phyloP scores from a whole-genome alignment of 2,113 vertebrate genomes.

The Anoura caudifer region DNA sequence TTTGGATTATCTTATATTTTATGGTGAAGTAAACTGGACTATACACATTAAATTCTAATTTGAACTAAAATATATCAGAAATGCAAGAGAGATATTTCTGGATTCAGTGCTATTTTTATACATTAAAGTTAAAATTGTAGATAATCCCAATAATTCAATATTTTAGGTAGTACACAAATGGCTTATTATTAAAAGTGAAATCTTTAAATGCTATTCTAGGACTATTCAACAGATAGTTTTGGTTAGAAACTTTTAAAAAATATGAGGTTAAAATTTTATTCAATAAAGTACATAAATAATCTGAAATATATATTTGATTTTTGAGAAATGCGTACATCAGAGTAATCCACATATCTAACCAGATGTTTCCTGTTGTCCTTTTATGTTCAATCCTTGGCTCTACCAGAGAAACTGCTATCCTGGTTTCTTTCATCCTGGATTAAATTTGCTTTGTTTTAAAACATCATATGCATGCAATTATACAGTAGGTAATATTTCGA shows the following conservation, averaged over 20 bases:
- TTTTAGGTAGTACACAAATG: not conserved
- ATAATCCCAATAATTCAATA: slow-evolving; percentile 46
- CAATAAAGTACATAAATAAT: slow-evolving; percentile 3
- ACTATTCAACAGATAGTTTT: not conserved
- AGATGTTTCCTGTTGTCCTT: not conserved
- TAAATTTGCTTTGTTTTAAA: not conserved
- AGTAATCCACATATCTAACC: not conserved
- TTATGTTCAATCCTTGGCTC: not conserved
- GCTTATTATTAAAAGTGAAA: slow-evolving; percentile 44
- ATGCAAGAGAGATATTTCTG: slow-evolving; percentile 36
- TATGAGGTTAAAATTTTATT: not conserved
- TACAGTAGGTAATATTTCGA: not conserved
- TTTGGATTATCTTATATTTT: not conserved
- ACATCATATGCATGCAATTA: not conserved
- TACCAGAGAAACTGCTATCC: not conserved
- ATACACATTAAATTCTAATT: slow-evolving; percentile 40
- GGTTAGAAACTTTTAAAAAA: not conserved
- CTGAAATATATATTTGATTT: not conserved
- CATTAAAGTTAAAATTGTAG: slow-evolving; percentile 48
- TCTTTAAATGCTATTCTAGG: slow-evolving; percentile 8
- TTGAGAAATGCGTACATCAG: not conserved
- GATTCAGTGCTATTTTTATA: not conserved
- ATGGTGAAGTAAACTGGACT: not conserved
- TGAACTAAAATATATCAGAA: slow-evolving; percentile 39
- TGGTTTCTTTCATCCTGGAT: not conserved